Evolutionary conservation across 2,113 vertebrate genomes (phyloP), one percentile per base, ranked within the genome.

Genomic region (Ophthalmolycus amberensis): DNA sequence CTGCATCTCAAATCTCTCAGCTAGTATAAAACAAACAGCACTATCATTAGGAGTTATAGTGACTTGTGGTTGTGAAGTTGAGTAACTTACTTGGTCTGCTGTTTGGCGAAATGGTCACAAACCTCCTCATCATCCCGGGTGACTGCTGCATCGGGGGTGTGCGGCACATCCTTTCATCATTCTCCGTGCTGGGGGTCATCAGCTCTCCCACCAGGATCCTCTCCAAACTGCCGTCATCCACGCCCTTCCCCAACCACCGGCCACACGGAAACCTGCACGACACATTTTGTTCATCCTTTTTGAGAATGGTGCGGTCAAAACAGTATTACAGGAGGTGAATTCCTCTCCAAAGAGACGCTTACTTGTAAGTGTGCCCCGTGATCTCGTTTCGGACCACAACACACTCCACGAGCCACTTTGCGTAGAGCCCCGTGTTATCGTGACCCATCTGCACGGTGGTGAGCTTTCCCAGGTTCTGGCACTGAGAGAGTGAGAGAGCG

Each of bases 401-500:
- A 67, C 93, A 97, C 92, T 99, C 98, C 88, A 99, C 98, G 27
- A 99, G 95, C 98, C 98, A 99, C 90, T 99, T 99, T 64, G 98
- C 98, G 67, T 99, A 99, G 46, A 99, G 93, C 5, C 98, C 98
- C 22, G 98, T 96, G 95, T 99, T 99, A 92, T 99, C 98, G 25
- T 99, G 98, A 87, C 98, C 98, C 94, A 99, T 99, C 92, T 99
- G 98, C 78, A 99, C 97, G 9, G 98, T 99, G 83, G 98, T 99
- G 90, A 99, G 96, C 82, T 99, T 99, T 34, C 98, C 98, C 85
- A 99, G 93, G 91, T 99, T 99, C 95, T 99, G 98, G 88, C 97
- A 99, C 98, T 99, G 88, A 38, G 50, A 79, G 32, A 59, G 9
- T 37, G 10, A 66, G 29, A 75, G 11, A 66, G 34, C 50, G 11